Evolutionary conservation across 2,797 vertebrate species (phyloP).

Genomic region (Knipowitschia caucasica): DNA sequence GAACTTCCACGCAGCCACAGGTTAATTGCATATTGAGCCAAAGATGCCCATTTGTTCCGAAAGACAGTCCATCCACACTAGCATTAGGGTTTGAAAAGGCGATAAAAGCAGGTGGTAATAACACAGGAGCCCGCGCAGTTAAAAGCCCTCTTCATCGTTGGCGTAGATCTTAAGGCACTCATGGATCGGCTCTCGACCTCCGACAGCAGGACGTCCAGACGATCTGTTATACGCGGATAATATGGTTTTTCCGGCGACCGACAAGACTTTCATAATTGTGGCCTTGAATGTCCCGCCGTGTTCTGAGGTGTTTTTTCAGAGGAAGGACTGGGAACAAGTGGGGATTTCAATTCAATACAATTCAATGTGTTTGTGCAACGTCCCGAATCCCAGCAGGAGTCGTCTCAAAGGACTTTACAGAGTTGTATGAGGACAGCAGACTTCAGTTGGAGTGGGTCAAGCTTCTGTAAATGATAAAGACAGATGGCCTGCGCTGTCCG

Average conservation of each 20-base stretch:
- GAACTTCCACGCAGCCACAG: constrained; percentile 66
- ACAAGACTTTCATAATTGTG: background rate
- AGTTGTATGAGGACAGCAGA: too few species aligned
- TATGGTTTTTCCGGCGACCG: background rate
- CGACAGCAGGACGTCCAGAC: background rate
- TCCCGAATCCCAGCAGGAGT: too few species aligned
- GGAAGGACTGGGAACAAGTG: background rate
- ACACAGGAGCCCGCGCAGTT: constrained; percentile 27
- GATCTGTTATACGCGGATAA: background rate
- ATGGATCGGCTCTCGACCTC: background rate
- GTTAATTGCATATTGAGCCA: constrained; percentile 74
- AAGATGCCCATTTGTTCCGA: constrained; percentile 66
- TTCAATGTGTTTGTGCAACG: too few species aligned
- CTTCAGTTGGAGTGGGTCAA: too few species aligned
- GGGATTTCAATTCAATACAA: too few species aligned
- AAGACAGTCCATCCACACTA: constrained; percentile 60
- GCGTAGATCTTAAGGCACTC: background rate
- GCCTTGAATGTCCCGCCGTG: background rate
- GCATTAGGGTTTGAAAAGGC: constrained; percentile 46
- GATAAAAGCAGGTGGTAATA: constrained; percentile 31
- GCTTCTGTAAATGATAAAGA: too few species aligned
- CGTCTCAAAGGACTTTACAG: too few species aligned
- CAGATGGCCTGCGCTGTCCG: too few species aligned
- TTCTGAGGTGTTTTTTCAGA: background rate
- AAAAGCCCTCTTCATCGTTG: constrained; percentile 18